phyloP scores from a whole-genome alignment of 2,888 invertebrate species.

The Orgyia antiqua region DNA sequence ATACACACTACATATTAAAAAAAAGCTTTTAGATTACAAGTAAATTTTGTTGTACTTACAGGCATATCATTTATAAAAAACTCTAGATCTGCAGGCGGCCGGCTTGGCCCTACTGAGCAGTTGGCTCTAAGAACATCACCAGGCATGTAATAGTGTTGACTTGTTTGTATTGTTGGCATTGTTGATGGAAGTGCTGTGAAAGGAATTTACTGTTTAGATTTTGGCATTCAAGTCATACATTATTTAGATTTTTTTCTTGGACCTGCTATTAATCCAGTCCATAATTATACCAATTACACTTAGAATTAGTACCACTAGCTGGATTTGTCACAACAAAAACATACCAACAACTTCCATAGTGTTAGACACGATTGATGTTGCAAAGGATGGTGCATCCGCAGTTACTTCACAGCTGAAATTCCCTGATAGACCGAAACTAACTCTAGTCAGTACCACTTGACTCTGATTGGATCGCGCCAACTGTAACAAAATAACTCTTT shows the following conservation, averaged over 20 bases:
- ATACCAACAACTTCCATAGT: constrained; percentile 85
- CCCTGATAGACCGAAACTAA: constrained; percentile 82
- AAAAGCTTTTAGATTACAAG: too few relatives aligned
- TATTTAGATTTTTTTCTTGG: too few relatives aligned
- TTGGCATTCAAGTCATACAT: too few relatives aligned
- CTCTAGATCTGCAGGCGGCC: constrained; percentile 81
- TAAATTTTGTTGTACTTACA: constrained; percentile 68
- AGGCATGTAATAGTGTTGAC: constrained; percentile 82
- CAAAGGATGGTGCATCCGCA: constrained; percentile 82
- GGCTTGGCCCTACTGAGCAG: constrained; percentile 84
- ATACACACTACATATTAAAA: too few relatives aligned
- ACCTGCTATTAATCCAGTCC: too few relatives aligned
- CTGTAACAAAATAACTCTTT: constrained; percentile 59
- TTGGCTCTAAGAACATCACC: constrained; percentile 85
- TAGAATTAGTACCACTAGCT: too few relatives aligned
- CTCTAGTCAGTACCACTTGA: constrained; percentile 82
- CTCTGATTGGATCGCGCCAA: constrained; percentile 82
- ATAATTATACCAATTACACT: too few relatives aligned
- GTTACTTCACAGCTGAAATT: constrained; percentile 86
- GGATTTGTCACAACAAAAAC: too few relatives aligned
- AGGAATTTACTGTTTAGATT: not conserved
- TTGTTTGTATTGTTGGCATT: constrained; percentile 81
- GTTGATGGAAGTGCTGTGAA: constrained; percentile 73
- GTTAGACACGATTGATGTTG: constrained; percentile 80
- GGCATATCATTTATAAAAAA: constrained; percentile 84